These are phyloP conservation scores for Tetragonisca angustula DNA, from an alignment of 2,888 invertebrate genomes.

Conservation along the genomic window DNA sequence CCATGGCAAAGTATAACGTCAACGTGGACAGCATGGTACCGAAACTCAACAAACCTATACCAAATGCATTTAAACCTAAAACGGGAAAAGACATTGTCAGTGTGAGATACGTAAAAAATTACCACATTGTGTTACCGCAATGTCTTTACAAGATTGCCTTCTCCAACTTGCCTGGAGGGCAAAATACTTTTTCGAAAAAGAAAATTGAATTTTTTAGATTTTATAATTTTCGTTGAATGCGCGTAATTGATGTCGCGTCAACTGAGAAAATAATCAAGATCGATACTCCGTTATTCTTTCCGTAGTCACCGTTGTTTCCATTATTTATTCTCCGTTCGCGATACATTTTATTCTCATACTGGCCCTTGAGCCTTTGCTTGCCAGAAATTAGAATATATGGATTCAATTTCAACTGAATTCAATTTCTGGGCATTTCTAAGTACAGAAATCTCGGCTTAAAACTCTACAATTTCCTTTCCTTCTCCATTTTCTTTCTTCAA, in stretches of 20 bases:
- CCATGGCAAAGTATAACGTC: slow-evolving; percentile 77
- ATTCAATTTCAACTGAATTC: too few species aligned
- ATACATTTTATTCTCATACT: slow-evolving; percentile 1
- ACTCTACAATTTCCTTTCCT: too few species aligned
- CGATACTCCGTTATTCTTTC: too few species aligned
- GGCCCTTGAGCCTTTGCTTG: too few species aligned
- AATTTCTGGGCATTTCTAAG: too few species aligned
- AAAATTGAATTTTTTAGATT: slow-evolving; percentile 2
- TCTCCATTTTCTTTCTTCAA: not conserved
- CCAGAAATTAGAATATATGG: too few species aligned
- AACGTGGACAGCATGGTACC: slow-evolving; percentile 74
- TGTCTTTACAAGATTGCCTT: slow-evolving; percentile 29
- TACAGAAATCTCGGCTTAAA: too few species aligned
- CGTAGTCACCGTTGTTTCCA: not conserved
- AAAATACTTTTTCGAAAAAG: slow-evolving; percentile 8
- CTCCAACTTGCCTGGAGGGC: slow-evolving; percentile 9
- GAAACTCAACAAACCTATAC: slow-evolving; percentile 74
- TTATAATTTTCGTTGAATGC: not conserved
- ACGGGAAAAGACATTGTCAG: slow-evolving; percentile 12
- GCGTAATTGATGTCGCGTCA: not conserved
- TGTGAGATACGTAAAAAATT: not conserved
- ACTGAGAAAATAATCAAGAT: not conserved
- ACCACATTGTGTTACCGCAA: not conserved
- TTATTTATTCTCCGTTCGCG: slow-evolving; percentile 7
- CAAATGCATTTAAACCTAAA: slow-evolving; percentile 79